These are phyloP conservation scores for Hydrocynus forskahlii DNA, from an alignment of 2,797 vertebrate species.

Conservation along the genomic window DNA sequence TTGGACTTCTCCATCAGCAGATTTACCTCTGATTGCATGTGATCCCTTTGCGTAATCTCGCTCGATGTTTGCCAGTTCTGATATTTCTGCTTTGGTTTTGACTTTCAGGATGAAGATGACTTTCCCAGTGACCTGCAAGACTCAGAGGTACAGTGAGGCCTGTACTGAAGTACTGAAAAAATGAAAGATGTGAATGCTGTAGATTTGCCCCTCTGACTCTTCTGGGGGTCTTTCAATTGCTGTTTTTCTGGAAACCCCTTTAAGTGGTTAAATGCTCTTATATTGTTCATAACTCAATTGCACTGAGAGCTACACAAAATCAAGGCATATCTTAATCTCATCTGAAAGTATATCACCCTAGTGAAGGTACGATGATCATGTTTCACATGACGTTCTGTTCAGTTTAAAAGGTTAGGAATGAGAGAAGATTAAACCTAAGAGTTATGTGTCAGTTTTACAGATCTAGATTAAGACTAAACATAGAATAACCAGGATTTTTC, in stretches of 20 bases:
- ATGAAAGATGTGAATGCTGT: too few species aligned
- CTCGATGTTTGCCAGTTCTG: background rate
- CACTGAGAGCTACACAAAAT: background rate
- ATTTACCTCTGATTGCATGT: slow-evolving; percentile 24
- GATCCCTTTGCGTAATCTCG: background rate
- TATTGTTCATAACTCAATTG: background rate
- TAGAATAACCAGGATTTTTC: too few species aligned
- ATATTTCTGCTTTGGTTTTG: slow-evolving; percentile 14
- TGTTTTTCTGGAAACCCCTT: background rate
- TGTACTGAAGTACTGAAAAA: background rate
- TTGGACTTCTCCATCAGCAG: slow-evolving; percentile 11
- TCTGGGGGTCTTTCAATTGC: background rate
- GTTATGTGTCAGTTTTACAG: too few species aligned
- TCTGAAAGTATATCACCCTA: too few species aligned
- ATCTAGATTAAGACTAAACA: too few species aligned
- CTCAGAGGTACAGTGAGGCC: slow-evolving; percentile 70
- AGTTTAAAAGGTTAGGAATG: too few species aligned
- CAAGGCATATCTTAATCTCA: background rate
- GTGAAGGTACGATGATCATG: background rate
- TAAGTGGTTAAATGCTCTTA: background rate
- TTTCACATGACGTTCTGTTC: background rate
- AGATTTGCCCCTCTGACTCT: background rate
- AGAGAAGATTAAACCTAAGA: too few species aligned
- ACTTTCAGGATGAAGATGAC: slow-evolving; percentile 75
- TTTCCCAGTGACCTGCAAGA: slow-evolving; percentile 70